phyloP scores from a whole-genome alignment of 2,888 invertebrate genomes.

The Biston stratarius region DNA sequence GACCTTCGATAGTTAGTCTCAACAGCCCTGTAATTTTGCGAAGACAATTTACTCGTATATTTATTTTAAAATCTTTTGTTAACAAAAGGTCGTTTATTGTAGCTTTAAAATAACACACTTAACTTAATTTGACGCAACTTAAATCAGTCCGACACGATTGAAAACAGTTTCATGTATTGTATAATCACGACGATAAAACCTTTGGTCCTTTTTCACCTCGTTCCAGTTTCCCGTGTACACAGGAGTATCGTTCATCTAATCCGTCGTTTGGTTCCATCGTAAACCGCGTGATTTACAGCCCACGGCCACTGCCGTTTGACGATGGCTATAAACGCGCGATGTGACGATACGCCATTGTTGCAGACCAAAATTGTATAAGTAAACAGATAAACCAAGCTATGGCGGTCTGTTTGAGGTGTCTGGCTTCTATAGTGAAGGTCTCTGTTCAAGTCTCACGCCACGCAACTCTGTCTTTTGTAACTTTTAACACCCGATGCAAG shows the following conservation, averaged over 20 bases:
- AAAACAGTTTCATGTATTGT: background rate
- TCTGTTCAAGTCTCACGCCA: too few species aligned
- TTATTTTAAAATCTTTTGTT: too few species aligned
- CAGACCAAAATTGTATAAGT: slow-evolving; percentile 11
- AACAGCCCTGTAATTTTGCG: too few species aligned
- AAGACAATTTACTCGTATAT: too few species aligned
- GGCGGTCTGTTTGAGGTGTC: background rate
- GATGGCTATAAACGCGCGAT: slow-evolving; percentile 34
- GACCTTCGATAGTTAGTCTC: too few species aligned
- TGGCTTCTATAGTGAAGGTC: too few species aligned
- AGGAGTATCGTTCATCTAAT: slow-evolving; percentile 40
- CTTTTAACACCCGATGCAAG: too few species aligned
- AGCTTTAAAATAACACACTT: too few species aligned
- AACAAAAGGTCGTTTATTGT: too few species aligned
- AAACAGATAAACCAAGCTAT: slow-evolving; percentile 5
- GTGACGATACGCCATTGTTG: slow-evolving; percentile 32
- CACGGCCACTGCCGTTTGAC: slow-evolving; percentile 31
- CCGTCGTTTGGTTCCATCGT: slow-evolving; percentile 43
- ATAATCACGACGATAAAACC: background rate
- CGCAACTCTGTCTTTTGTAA: too few species aligned
- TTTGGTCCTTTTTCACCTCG: slow-evolving; percentile 9
- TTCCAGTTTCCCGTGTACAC: slow-evolving; percentile 11
- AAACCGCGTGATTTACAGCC: slow-evolving; percentile 46
- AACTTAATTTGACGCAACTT: too few species aligned
- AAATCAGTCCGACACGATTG: background rate